Conservation (phyloP, 1,140 invertebrate genomes). For the Nilaparvata lugens region DNA sequence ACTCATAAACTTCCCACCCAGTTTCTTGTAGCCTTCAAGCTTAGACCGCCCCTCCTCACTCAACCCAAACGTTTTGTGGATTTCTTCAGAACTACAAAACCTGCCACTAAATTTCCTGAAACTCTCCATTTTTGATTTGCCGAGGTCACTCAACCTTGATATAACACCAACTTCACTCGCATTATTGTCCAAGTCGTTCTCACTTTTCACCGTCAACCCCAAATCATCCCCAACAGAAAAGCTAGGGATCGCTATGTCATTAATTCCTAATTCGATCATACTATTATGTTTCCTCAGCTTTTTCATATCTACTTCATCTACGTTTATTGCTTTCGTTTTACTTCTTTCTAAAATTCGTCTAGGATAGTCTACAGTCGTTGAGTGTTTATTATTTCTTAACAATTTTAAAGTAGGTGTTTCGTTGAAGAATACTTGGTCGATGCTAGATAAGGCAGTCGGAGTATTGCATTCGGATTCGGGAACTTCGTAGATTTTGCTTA, state of each 20-base stretch:
- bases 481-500: neutral
- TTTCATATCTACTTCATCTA: constrained; percentile 26
- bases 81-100: constrained; percentile 23
- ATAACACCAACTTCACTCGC: neutral
- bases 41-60: neutral
- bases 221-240: neutral
- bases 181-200: neutral
- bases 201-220: neutral
- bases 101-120: constrained; percentile 11
- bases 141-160: neutral
- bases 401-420: no score
- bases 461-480: neutral
- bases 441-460: neutral
- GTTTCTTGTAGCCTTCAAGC: no score
- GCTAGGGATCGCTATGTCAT: neutral
- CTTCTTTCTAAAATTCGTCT: constrained; percentile 10
- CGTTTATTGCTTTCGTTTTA: constrained; percentile 24
- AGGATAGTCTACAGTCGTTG: no score
- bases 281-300: constrained; percentile 22
- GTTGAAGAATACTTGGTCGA: no score
- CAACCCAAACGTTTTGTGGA: constrained; percentile 17
- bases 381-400: no score
- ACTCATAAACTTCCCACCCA: neutral
- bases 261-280: constrained; percentile 21
- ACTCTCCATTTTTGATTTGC: neutral